Evolutionary conservation across 2,113 vertebrate species (phyloP).

Genomic region (Centropristis striata): DNA sequence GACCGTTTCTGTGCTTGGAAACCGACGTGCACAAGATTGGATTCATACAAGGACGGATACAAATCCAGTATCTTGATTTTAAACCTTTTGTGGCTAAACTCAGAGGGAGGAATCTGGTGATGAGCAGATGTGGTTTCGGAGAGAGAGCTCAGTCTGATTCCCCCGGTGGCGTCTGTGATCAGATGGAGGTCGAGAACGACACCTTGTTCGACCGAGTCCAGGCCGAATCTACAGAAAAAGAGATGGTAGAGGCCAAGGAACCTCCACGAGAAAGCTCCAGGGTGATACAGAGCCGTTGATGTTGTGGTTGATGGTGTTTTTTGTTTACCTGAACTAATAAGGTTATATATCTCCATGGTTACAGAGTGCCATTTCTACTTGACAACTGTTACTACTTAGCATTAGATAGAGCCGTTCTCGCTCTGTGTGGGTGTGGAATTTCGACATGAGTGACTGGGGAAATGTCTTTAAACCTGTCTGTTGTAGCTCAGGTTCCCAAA

Average conservation of each 20-base stretch:
- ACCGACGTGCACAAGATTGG: background rate
- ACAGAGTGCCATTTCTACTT: conserved; percentile 80
- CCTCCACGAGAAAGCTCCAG: conserved; percentile 28
- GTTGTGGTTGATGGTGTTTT: conserved; percentile 76
- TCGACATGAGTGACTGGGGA: conserved; percentile 46
- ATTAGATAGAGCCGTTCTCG: conserved; percentile 68
- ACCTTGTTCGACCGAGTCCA: background rate
- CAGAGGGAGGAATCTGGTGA: conserved; percentile 8
- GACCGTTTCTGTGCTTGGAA: conserved; percentile 1
- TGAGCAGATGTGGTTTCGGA: background rate
- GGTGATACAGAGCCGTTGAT: conserved; percentile 63
- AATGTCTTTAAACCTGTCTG: conserved; percentile 29
- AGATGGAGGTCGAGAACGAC: background rate
- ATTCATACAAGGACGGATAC: conserved; percentile 8
- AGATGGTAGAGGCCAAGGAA: conserved; percentile 9
- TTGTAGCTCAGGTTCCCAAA: conserved; percentile 31
- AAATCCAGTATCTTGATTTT: background rate
- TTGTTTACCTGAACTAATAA: conserved; percentile 76
- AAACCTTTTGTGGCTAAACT: conserved; percentile 6
- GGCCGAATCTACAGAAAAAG: background rate
- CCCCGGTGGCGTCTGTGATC: background rate
- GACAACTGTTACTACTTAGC: conserved; percentile 78
- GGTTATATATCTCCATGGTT: conserved; percentile 77
- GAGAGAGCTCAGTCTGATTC: conserved; percentile 6
- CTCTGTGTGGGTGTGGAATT: conserved; percentile 61